Base-by-base conservation (phyloP, 1,140 invertebrate species). In the Proctacanthus coquilletti region DNA sequence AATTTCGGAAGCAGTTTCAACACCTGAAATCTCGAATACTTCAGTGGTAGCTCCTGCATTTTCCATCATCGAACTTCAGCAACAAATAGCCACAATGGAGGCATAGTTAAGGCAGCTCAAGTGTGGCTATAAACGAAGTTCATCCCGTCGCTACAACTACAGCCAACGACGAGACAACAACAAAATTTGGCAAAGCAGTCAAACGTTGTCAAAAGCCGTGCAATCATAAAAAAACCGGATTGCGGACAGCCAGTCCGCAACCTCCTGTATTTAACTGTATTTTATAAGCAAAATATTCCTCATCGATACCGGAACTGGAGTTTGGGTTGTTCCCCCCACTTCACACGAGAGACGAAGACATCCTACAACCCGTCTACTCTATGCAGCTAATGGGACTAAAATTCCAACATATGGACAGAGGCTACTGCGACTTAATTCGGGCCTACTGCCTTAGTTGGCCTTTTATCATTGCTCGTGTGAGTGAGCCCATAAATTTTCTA, bases 291-390 rank as follows among this genome's bases (percentile, higher is more conserved):
- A 15, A 21, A 21, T 18, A 9, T 40, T 31, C 20, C 36, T 42
- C 1, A 17, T 45, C 18, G 33, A 45, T 35, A 39, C 37, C 8
- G 29, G 30, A 17, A 31, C 37, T 18, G 40, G 39, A 11, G 36
- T 45, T 2, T 30, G 20, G 4, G 40, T 32, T 4, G 14, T 1
- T n/a, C n/a, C n/a, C n/a, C n/a, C n/a, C n/a, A n/a, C n/a, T n/a
- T n/a, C 8, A 9, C 6, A 38, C 18, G 9, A 11, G 33, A 4
- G 6, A 51, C 1, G 27, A 33, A 3, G 36, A 54, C 2, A 39
- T 43, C 25, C 30, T 51, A 6, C 31, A 6, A 10, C 10, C 10
- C 10, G 6, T 6, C 10, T 6, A 6, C 15, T 36, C 4, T 20
- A n/a, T 11, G 34, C 34, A 9, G 34, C 34, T n/a, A 36, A 36